Conservation (phyloP, 2,888 invertebrate genomes). For the Loripinus fragilis region DNA sequence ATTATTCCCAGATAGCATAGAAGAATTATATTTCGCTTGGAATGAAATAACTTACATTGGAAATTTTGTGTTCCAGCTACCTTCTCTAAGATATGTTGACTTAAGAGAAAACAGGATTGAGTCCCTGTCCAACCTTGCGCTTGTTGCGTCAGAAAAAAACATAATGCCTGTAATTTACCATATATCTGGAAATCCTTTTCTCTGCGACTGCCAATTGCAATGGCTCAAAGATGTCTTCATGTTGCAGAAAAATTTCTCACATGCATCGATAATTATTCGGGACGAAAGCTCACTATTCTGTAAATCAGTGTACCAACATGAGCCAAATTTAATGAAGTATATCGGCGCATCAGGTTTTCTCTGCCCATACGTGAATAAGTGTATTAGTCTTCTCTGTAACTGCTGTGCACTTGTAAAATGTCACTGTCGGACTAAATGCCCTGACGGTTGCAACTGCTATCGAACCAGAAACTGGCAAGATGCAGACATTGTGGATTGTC, state of each 20-base stretch:
- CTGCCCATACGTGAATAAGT: not conserved
- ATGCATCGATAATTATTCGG: not conserved
- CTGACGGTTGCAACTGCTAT: not conserved
- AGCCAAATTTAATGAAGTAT: not conserved
- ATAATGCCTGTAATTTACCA: not conserved
- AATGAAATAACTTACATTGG: not conserved
- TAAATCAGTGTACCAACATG: not conserved
- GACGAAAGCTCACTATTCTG: not conserved
- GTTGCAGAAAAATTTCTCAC: not conserved
- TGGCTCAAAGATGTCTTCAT: not conserved
- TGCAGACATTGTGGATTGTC: conserved; percentile 1
- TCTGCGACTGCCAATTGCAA: conserved; percentile 1
- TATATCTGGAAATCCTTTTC: not conserved
- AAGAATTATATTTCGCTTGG: not conserved
- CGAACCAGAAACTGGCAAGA: not conserved
- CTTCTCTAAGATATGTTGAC: not conserved
- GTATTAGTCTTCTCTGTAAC: not conserved
- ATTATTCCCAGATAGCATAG: not conserved
- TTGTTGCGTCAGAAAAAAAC: not conserved
- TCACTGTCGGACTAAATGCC: not conserved
- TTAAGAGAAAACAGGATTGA: not conserved
- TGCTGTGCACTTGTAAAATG: not conserved
- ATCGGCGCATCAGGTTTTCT: not conserved
- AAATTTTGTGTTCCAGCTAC: not conserved
- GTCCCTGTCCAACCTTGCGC: not conserved